Evolutionary conservation across 2,888 invertebrate species (phyloP), one percentile per base, ranked within the genome.

Genomic region (Patella caerulea): DNA sequence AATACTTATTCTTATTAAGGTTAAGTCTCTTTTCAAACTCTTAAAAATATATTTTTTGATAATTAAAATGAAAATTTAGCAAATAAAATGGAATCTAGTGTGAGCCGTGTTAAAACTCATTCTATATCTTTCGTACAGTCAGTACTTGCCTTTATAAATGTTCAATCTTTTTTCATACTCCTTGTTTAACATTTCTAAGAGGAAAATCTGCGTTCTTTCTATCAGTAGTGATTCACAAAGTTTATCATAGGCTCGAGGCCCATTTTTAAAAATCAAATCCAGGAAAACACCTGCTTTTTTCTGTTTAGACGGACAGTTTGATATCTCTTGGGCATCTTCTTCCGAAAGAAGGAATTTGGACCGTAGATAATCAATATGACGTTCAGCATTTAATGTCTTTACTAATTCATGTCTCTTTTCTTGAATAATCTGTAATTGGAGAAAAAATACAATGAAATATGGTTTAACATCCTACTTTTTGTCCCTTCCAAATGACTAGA

Each of bases 261-360:
- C 79, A 34, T 79, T 79, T 71, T 74, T 76, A 65, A 65, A 55
- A 14, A 81, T 70, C 14, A 75, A 73, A 75, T 81, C 78, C 70
- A 81, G 75, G 56, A 81, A 78, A 29, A 65, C 73, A 24, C 76
- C 74, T 3, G 81, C 81, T 71, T 72, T 55, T 53, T 74, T 75
- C 65, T 72, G 69, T 15, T 65, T 54, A 1, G 78, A 75, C 9
- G 56, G 56, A n/a, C 70, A 74, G n/a, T 65, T 54, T 34, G 14
- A 73, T 34, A 81, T 78, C 59, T 81, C 81, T 53, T 79, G 79
- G 53, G 74, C 75, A 69, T 81, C 81, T 15, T 78, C 78, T 12
- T 70, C 74, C 4, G 75, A 78, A 53, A 81, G 73, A 15, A 81
- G 55, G 53, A 34, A 74, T 29, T 45, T 71, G 9, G 78, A 79